Base-by-base conservation (phyloP, 1,140 invertebrate genomes). In the Lordiphosa mommai region DNA sequence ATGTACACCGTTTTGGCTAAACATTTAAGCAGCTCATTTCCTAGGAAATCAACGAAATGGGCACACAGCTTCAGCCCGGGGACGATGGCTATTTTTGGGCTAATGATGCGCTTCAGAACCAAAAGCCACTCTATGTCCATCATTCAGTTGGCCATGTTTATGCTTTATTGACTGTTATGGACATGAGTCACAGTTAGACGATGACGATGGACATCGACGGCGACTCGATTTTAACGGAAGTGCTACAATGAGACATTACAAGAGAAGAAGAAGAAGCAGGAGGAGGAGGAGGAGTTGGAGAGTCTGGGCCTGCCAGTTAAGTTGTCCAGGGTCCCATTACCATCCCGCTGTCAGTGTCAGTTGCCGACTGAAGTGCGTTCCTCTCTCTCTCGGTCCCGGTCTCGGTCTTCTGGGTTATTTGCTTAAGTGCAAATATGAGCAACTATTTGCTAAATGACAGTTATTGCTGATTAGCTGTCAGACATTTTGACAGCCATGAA, bases 391-490 rank as follows among this genome's bases (percentile, higher is more conserved):
- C 29, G 30, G 5, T 47, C 32, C 40, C 17, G 4, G 8, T 40
- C 41, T 43, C 23, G 5, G 9, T 51, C 14, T 51, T 51, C 33
- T 41, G 57, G 77, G 72, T 65, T 84, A 84, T 84, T 84, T 77
- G 77, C 79, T 84, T 84, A 84, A 84, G 79, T 84, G 79, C 79
- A 84, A 84, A 85, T 84, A 85, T 84, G 77, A 84, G 79, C 79
- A 84, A 84, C 77, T 84, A 84, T 85, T 84, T 84, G 77, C 77
- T 84, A 84, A 84, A 84, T 72, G 77, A 84, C 77, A 85, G 72
- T 84, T 84, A 84, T 84, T 85, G 79, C 77, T 84, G 77, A 84
- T 84, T 85, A 84, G 72, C 77, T 84, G 77, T 84, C 77, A 77
- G 77, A 69, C 79, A 64, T 84, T 84, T 84, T 84, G 77, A 84